These are phyloP conservation scores for Noctua janthina DNA, from an alignment of 2,888 invertebrate genomes.

Conservation along the genomic window DNA sequence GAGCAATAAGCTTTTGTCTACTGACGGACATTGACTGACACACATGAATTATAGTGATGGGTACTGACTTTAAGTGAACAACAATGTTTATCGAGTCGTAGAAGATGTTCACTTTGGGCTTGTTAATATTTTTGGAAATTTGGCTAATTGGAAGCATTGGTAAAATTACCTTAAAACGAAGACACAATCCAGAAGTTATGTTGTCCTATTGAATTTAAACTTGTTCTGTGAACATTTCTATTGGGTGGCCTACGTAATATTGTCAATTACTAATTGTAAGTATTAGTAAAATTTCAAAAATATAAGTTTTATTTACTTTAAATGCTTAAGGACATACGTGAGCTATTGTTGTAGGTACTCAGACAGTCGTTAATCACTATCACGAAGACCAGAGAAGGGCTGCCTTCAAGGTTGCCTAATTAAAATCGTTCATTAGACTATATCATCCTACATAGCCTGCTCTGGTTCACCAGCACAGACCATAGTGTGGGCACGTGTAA, in stretches of 20 bases:
- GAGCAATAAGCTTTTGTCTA: conserved; percentile 5
- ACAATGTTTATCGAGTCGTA: background rate
- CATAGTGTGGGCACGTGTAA: conserved; percentile 9
- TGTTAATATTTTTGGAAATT: background rate
- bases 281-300: background rate
- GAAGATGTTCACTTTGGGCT: background rate
- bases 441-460: background rate
- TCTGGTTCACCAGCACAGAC: background rate
- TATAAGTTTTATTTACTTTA: background rate
- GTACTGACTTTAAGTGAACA: background rate
- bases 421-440: background rate
- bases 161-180: background rate
- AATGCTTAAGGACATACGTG: background rate
- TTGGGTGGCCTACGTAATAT: too few species aligned
- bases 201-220: too few species aligned
- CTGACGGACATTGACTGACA: conserved; percentile 13
- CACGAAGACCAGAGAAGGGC: background rate
- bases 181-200: too few species aligned
- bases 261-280: too few species aligned
- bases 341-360: background rate
- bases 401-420: background rate
- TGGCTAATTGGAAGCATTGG: too few species aligned
- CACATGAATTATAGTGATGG: conserved; percentile 9
- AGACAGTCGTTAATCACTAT: background rate
- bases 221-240: too few species aligned